phyloP scores from a whole-genome alignment of 2,888 invertebrate genomes.

The Lithophane semibrunnea region DNA sequence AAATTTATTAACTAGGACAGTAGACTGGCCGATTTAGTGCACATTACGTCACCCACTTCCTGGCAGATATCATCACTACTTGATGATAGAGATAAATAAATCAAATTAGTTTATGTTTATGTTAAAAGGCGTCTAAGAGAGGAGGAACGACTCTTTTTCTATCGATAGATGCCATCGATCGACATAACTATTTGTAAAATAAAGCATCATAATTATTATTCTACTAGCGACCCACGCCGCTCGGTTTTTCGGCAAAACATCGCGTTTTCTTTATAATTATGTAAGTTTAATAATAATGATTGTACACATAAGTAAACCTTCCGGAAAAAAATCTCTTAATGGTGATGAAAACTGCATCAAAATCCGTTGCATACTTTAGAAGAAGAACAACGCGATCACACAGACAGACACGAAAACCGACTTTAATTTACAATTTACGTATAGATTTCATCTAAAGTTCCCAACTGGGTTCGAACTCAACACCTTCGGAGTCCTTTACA shows the following conservation, averaged over 20 bases:
- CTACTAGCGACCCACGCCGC: no score
- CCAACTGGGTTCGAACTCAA: background rate
- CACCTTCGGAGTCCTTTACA: no score
- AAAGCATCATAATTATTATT: background rate
- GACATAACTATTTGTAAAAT: background rate
- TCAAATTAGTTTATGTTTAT: conserved; percentile 24
- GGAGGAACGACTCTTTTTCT: background rate
- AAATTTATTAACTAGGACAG: conserved; percentile 41
- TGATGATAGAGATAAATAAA: conserved; percentile 30
- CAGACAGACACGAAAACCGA: background rate
- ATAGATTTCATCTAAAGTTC: background rate
- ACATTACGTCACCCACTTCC: conserved; percentile 43
- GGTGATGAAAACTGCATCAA: no score
- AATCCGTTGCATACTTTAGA: background rate
- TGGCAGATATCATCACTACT: conserved; percentile 36
- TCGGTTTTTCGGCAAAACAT: background rate
- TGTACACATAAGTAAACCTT: no score
- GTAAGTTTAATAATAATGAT: background rate
- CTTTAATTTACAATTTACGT: background rate
- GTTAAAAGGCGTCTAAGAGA: background rate
- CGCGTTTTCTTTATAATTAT: background rate
- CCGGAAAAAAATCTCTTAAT: background rate
- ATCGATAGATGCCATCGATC: background rate
- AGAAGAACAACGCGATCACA: no score
- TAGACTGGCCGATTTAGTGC: conserved; percentile 3